Percentiles rank a stretch among this genome's conserved stretches.
Conservation (phyloP, 2,113 vertebrate genomes). For the Vicugna pacos region DNA sequence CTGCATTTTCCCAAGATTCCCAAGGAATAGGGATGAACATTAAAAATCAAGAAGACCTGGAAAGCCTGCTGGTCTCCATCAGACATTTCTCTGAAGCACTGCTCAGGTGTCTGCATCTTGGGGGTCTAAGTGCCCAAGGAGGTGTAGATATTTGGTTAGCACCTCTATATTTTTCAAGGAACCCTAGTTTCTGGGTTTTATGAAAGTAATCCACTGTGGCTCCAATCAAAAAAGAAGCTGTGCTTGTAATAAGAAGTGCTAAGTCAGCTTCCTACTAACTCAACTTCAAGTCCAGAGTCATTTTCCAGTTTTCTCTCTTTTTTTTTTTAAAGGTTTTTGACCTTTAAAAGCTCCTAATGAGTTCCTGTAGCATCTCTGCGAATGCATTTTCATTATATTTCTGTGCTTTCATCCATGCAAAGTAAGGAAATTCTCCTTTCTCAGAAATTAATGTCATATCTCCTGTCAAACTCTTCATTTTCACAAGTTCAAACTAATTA, state of each 20-base stretch:
- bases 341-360: background rate
- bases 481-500: slow-evolving; percentile 77
- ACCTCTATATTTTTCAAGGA: background rate
- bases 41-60: background rate
- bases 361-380: background rate
- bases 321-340: background rate
- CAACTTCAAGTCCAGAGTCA: background rate
- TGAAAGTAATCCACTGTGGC: background rate
- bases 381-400: background rate
- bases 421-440: slow-evolving; percentile 25
- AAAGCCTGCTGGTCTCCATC: background rate
- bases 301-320: background rate
- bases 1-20: background rate
- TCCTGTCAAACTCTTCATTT: slow-evolving; percentile 71
- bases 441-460: slow-evolving; percentile 25
- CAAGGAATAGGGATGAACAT: background rate
- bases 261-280: background rate
- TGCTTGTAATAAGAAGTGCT: background rate
- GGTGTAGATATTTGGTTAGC: background rate
- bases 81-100: background rate
- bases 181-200: background rate
- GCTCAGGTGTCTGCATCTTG: background rate
- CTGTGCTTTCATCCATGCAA: slow-evolving; percentile 50
- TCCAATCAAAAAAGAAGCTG: background rate
- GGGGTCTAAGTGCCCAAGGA: background rate